A percentile compares a stretch with the other conserved stretches of the same genome.
Evolutionary conservation across 2,888 invertebrate genomes (phyloP).

Genomic region (Melangyna quadrimaculata): DNA sequence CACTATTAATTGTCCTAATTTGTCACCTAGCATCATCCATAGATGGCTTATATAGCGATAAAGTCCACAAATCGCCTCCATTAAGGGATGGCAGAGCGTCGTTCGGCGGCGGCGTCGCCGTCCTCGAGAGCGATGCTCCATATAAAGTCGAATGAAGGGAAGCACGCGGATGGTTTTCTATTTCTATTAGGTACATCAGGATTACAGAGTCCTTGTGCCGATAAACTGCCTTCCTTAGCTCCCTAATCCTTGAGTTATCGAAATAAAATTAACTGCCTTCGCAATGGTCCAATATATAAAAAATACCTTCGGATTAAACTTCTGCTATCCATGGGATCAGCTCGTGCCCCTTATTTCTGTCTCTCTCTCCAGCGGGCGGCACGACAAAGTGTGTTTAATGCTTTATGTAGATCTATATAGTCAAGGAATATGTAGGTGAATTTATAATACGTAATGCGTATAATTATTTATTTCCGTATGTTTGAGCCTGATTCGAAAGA

Average conservation of each 20-base stretch:
- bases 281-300: slow-evolving; percentile 58
- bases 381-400: slow-evolving; percentile 25
- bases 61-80: slow-evolving; percentile 60
- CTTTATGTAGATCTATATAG: not conserved
- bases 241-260: slow-evolving; percentile 61
- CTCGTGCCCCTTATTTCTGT: not conserved
- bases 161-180: slow-evolving; percentile 49
- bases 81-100: not conserved
- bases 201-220: slow-evolving; percentile 55
- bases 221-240: slow-evolving; percentile 57
- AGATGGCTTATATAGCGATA: slow-evolving; percentile 54
- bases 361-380: not conserved
- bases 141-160: not conserved
- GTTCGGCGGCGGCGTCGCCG: no score
- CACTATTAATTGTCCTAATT: slow-evolving; percentile 68
- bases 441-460: not conserved
- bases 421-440: slow-evolving; percentile 31
- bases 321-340: slow-evolving; percentile 52
- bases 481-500: slow-evolving; percentile 44
- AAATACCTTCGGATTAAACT: slow-evolving; percentile 62
- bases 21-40: slow-evolving; percentile 63
- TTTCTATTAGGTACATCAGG: no score
- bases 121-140: not conserved
- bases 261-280: slow-evolving; percentile 63
- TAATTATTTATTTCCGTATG: slow-evolving; percentile 52